Evolutionary conservation across 35 echinoderm and acorn worm genomes (phyloP).

Genomic region (Lytechinus variegatus): DNA sequence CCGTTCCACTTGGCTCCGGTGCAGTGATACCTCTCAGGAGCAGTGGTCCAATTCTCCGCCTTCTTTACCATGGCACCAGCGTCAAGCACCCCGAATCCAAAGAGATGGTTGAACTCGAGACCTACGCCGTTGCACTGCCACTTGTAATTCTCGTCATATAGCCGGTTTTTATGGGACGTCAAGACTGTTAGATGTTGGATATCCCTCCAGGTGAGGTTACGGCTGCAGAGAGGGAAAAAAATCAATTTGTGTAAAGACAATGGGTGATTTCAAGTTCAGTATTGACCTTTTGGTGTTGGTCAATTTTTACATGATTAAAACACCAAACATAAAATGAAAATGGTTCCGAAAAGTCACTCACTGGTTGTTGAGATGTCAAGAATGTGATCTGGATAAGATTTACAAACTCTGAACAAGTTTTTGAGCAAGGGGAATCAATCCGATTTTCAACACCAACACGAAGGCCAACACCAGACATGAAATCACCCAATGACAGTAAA

Average conservation of each 20-base stretch:
- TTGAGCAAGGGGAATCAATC: no score
- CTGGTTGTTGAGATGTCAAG: no score
- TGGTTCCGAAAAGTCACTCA: no score
- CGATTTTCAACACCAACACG: no score
- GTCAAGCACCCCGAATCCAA: conserved; percentile 96
- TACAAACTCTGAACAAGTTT: no score
- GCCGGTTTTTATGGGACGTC: conserved; percentile 91
- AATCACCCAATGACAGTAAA: no score
- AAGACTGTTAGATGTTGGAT: conserved; percentile 96
- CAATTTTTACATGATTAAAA: no score
- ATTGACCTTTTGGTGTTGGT: no score
- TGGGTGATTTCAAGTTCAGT: no score
- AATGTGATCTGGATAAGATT: no score
- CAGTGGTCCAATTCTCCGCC: conserved; percentile 89
- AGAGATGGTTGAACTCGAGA: conserved; percentile 96
- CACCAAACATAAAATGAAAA: no score
- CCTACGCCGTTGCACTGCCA: conserved; percentile 98
- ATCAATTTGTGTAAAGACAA: neutral
- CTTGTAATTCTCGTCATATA: conserved; percentile 96
- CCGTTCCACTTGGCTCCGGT: conserved; percentile 88
- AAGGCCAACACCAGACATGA: no score
- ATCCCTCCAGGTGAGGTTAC: conserved; percentile 88
- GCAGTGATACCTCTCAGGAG: conserved; percentile 94
- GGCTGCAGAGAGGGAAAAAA: conserved; percentile 57
- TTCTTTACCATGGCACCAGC: conserved; percentile 93